Evolutionary conservation across 2,113 vertebrate species (phyloP).

Genomic region (Paramormyrops kingsleyae): DNA sequence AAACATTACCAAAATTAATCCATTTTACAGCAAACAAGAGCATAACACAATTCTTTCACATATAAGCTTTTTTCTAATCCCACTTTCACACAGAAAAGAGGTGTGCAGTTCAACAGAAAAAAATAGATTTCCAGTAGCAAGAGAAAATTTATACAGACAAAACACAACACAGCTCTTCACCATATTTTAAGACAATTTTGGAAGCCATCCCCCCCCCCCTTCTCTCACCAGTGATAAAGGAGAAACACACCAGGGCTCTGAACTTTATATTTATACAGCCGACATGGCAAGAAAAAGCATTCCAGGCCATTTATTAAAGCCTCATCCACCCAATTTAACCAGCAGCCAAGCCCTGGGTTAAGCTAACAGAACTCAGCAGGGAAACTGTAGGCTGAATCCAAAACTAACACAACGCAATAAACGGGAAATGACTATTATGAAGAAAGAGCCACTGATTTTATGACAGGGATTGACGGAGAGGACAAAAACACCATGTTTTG

Average conservation of each 20-base stretch:
- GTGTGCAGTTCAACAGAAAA: background rate
- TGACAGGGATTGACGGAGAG: conserved; percentile 19
- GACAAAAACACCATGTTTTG: background rate
- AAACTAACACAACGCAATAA: conserved; percentile 26
- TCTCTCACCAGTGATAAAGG: background rate
- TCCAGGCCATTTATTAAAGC: conserved; percentile 18
- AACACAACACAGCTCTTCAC: background rate
- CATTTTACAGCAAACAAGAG: background rate
- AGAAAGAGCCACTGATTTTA: conserved; percentile 18
- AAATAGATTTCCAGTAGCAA: background rate
- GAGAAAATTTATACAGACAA: background rate
- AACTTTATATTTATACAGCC: conserved; percentile 23
- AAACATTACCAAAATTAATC: background rate
- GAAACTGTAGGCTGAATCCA: conserved; percentile 19
- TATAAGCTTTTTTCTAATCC: background rate
- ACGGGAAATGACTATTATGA: conserved; percentile 10
- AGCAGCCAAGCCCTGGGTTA: conserved; percentile 25
- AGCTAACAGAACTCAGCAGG: conserved; percentile 21
- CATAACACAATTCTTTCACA: background rate
- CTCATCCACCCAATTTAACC: conserved; percentile 8
- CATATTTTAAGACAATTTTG: background rate
- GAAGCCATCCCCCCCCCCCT: background rate
- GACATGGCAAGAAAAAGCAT: conserved; percentile 9
- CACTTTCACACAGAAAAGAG: background rate
- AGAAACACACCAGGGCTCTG: background rate